Conservation (phyloP, 2,797 vertebrate genomes). For the Pangasius krempfi region DNA sequence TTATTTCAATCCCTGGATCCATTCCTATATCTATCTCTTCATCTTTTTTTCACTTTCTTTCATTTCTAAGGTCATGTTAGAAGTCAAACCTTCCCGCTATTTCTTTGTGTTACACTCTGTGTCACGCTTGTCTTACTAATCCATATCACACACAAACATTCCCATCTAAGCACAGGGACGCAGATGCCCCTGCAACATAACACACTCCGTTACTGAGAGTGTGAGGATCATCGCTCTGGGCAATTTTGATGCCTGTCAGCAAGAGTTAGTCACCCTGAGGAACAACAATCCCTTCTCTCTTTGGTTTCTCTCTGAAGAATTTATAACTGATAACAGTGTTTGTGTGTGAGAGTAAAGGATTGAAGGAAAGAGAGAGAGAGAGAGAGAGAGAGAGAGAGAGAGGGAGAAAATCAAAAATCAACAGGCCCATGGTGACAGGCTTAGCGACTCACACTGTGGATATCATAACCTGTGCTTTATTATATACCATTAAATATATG, state of each 20-base stretch:
- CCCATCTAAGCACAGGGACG: conserved; percentile 24
- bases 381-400: neutral
- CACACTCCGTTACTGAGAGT: conserved; percentile 22
- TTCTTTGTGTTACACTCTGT: conserved; percentile 31
- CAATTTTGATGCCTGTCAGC: conserved; percentile 57
- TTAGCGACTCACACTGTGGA: neutral
- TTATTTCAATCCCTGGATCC: neutral
- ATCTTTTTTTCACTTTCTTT: neutral
- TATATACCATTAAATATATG: conserved; percentile 1
- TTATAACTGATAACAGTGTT: conserved; percentile 49
- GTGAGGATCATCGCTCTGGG: conserved; percentile 34
- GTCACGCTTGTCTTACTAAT: conserved; percentile 42
- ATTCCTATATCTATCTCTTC: neutral
- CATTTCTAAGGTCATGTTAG: conserved; percentile 30
- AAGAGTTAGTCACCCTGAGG: conserved; percentile 51
- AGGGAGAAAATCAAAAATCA: neutral
- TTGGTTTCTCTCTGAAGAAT: conserved; percentile 41
- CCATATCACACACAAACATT: conserved; percentile 35
- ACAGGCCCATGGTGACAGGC: neutral
- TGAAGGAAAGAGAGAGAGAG: neutral
- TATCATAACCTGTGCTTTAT: neutral
- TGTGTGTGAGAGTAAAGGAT: conserved; percentile 1
- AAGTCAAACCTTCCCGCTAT: conserved; percentile 10
- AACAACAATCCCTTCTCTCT: conserved; percentile 41
- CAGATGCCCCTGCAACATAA: conserved; percentile 27